Evolutionary conservation across 2,888 invertebrate genomes (phyloP), one percentile per base, ranked within the genome.

Genomic region (Acrobeloides nanus): DNA sequence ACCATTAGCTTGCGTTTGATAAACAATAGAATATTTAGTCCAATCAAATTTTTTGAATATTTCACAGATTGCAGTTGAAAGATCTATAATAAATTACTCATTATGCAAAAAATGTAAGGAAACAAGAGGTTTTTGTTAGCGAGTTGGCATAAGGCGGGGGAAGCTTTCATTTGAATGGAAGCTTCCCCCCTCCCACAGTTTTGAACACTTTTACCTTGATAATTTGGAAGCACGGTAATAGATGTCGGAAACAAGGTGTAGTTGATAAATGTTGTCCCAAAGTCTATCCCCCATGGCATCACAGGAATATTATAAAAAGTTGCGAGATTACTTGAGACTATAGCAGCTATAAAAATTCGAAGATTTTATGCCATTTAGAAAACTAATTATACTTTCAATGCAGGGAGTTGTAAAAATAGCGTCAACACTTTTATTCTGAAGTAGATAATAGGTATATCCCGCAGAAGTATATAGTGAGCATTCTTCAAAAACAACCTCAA

Each of bases 321-420:
- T 47, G 49, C 57, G 45, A 55, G 3, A 49, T 45, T 7, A 46
- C 55, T 45, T 12, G 47, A 23, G 17, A 51, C 38, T 8, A 42
- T 27, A 27, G 46, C 51, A 18, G 45, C 49, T 49, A 26, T 10
- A 51, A 47, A 23, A 21, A n/a, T 41, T 41, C 3, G 29, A 15
- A 18, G 27, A 29, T 29, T 29, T 21, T 18, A 15, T 39, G 20
- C 12, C 21, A 7, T 42, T 46, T 3, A 48, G 10, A 8, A 44
- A 21, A 3, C 8, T 21, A 7, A 4, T 4, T 12, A 31, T 25
- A 24, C 60, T 48, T 32, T 57, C 57, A n/a, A 21, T 57, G 42
- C 66, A 66, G 1, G 66, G 59, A 1, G 66, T 56, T 12, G 59
- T 62, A 24, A 66, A 53, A 3, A 66, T 29, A 3, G 59, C 55